A percentile compares a stretch with the other conserved stretches of the same genome.
Evolutionary conservation across 2,113 vertebrate genomes (phyloP).

Genomic region (Dipodomys ordii): DNA sequence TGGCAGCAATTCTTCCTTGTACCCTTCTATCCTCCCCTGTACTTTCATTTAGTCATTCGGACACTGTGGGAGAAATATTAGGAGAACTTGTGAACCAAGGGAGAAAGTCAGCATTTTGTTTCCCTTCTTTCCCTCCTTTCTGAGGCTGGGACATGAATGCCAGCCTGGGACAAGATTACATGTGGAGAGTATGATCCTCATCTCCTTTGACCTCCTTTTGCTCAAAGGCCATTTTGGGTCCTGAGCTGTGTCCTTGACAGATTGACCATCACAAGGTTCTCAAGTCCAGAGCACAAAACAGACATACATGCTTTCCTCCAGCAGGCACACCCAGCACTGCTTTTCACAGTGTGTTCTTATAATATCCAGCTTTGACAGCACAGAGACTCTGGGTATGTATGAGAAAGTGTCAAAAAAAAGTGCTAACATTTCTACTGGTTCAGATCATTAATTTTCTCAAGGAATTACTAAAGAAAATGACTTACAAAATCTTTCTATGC

Average conservation of each 20-base stretch:
- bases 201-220: not conserved
- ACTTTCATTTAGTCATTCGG: not conserved
- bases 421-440: slow-evolving; percentile 75
- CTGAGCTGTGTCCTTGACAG: not conserved
- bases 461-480: slow-evolving; percentile 74
- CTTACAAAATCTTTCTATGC: not conserved
- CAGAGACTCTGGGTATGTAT: slow-evolving; percentile 35
- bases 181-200: accelerated
- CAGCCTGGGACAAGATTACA: not conserved
- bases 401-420: slow-evolving; percentile 74
- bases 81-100: not conserved
- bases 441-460: slow-evolving; percentile 78
- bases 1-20: not conserved
- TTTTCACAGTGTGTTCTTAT: slow-evolving; percentile 54
- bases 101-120: not conserved
- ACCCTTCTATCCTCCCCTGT: not conserved
- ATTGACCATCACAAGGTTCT: not conserved
- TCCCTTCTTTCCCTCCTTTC: not conserved
- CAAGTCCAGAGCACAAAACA: not conserved
- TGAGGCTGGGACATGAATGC: not conserved
- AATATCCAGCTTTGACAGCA: slow-evolving; percentile 51
- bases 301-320: slow-evolving; percentile 12
- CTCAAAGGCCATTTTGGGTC: not conserved
- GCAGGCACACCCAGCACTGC: slow-evolving; percentile 55
- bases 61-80: not conserved